phyloP scores from a whole-genome alignment of 2,888 invertebrate species.

The Noctuana brunneofusca region DNA sequence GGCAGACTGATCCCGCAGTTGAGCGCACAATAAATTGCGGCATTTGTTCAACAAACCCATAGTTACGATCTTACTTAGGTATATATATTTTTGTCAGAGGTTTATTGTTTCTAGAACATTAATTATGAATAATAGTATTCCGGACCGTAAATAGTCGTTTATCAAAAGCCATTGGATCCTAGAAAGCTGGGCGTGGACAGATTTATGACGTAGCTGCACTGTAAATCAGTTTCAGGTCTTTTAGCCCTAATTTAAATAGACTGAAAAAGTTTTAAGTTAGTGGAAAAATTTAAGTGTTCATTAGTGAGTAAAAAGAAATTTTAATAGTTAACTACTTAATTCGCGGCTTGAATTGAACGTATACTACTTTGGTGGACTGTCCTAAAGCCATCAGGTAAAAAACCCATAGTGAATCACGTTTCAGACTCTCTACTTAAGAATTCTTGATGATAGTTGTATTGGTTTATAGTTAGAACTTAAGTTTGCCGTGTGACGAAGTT shows the following conservation, averaged over 20 bases:
- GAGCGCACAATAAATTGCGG: constrained; percentile 52
- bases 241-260: background rate
- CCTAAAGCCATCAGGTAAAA: no score
- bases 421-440: background rate
- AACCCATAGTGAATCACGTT: no score
- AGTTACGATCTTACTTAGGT: constrained; percentile 30
- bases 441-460: background rate
- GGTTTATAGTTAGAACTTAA: background rate
- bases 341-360: no score
- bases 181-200: constrained; percentile 26
- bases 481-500: background rate
- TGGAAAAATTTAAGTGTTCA: background rate
- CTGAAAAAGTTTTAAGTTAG: background rate
- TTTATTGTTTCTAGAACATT: constrained; percentile 30
- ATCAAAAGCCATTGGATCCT: constrained; percentile 31
- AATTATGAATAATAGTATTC: constrained; percentile 24
- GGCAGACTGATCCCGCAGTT: constrained; percentile 56
- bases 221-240: constrained; percentile 15
- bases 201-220: constrained; percentile 29
- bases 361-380: no score
- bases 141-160: constrained; percentile 24
- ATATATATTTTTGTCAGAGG: constrained; percentile 27
- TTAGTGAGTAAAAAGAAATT: no score
- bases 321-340: no score
- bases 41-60: constrained; percentile 50